These are phyloP conservation scores for Anoplopoma fimbria DNA, from an alignment of 2,113 vertebrate species.

Conservation along the genomic window DNA sequence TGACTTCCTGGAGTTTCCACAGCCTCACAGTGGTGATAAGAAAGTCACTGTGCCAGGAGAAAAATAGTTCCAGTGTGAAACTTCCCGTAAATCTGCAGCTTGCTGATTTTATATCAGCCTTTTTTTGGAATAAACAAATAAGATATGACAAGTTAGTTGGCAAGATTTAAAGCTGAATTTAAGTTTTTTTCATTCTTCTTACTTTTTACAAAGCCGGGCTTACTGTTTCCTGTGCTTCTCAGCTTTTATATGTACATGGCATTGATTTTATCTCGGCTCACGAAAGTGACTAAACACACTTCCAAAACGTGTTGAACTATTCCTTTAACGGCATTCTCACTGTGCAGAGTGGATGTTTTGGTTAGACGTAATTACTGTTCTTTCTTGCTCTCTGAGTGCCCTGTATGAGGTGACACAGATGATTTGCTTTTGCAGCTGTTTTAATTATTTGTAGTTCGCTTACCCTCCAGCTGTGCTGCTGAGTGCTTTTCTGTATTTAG, in stretches of 20 bases:
- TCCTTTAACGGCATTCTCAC: not conserved
- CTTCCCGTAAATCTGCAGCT: not conserved
- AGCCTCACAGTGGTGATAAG: not conserved
- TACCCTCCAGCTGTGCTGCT: constrained; percentile 55
- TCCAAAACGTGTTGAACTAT: not conserved
- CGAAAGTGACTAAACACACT: not conserved
- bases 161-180: not conserved
- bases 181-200: not conserved
- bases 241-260: not conserved
- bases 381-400: constrained; percentile 16
- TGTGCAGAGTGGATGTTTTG: not conserved
- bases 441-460: constrained; percentile 55
- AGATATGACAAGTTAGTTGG: not conserved
- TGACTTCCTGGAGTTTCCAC: not conserved
- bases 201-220: not conserved
- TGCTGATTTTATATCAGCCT: not conserved
- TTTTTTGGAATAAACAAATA: not conserved
- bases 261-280: not conserved
- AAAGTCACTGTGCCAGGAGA: not conserved
- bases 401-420: constrained; percentile 15
- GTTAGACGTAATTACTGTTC: constrained; percentile 8
- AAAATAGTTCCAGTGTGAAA: not conserved
- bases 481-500: not conserved
- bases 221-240: not conserved
- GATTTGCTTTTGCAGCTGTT: constrained; percentile 60